A percentile compares a stretch with the other conserved stretches of the same genome.
These are phyloP conservation scores for Toxotes chatareus DNA, from an alignment of 2,113 vertebrate genomes.

Conservation along the genomic window DNA sequence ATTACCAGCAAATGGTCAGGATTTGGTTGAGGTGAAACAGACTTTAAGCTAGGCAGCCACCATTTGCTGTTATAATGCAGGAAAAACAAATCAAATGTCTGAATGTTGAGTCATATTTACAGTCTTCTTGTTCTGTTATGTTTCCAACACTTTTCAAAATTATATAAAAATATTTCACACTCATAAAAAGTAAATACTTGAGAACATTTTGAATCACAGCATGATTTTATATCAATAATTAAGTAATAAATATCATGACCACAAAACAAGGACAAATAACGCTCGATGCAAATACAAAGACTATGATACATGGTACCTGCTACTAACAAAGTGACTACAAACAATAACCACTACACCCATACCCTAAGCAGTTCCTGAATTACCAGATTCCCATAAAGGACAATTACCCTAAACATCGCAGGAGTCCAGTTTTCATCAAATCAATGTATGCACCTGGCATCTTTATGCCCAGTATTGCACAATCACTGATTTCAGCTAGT, in stretches of 20 bases:
- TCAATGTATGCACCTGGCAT: neutral
- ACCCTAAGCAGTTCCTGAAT: neutral
- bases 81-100: neutral
- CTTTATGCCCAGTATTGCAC: slow-evolving; percentile 7
- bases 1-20: neutral
- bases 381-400: neutral
- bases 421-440: neutral
- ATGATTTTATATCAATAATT: neutral
- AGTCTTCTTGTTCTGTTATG: neutral
- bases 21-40: neutral
- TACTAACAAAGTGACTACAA: neutral
- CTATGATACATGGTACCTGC: neutral
- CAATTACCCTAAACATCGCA: neutral
- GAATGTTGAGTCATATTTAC: neutral
- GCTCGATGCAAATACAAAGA: neutral
- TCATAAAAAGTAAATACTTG: neutral
- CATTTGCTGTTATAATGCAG: neutral
- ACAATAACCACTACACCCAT: neutral
- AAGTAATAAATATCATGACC: neutral
- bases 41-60: neutral
- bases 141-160: neutral
- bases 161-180: neutral
- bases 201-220: neutral
- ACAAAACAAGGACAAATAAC: neutral
- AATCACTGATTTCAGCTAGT: slow-evolving; percentile 28